Evolutionary conservation across 1,140 invertebrate species (phyloP).

Genomic region (Platyura marginata): DNA sequence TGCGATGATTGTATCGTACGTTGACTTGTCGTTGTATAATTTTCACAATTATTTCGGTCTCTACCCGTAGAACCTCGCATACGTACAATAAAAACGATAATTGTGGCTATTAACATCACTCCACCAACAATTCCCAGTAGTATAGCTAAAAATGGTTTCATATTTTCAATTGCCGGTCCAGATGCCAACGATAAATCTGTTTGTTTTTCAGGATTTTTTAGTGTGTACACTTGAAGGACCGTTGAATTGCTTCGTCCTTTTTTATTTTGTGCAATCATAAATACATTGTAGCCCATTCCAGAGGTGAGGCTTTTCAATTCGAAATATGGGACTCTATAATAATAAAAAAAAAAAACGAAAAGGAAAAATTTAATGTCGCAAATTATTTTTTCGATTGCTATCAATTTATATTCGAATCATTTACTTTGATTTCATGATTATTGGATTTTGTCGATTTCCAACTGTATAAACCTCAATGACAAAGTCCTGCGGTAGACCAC

Average conservation of each 20-base stretch:
- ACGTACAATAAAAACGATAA: slow-evolving; percentile 54
- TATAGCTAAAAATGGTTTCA: slow-evolving; percentile 51
- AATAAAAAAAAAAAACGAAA: too few relatives aligned
- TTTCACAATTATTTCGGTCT: slow-evolving; percentile 36
- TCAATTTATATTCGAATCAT: too few relatives aligned
- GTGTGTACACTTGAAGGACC: slow-evolving; percentile 44
- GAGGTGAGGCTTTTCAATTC: slow-evolving; percentile 41
- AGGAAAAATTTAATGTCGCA: too few relatives aligned
- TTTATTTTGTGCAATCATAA: slow-evolving; percentile 48
- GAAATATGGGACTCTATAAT: slow-evolving; percentile 34
- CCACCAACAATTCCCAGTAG: slow-evolving; percentile 52
- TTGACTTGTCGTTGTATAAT: slow-evolving; percentile 26
- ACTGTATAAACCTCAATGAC: slow-evolving; percentile 38
- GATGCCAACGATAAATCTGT: slow-evolving; percentile 27
- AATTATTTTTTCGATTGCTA: too few relatives aligned
- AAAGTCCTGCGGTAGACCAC: slow-evolving; percentile 50
- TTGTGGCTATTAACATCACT: slow-evolving; percentile 46
- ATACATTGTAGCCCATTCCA: slow-evolving; percentile 45
- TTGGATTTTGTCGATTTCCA: slow-evolving; percentile 19
- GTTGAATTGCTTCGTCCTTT: slow-evolving; percentile 47
- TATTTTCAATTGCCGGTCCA: slow-evolving; percentile 33
- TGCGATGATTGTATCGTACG: slow-evolving; percentile 18
- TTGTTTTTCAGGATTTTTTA: slow-evolving; percentile 59
- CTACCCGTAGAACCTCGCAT: slow-evolving; percentile 36
- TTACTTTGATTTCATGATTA: slow-evolving; percentile 24